Evolutionary conservation across 2,888 invertebrate genomes (phyloP).

Genomic region (Caenorhabditis macrosperma): DNA sequence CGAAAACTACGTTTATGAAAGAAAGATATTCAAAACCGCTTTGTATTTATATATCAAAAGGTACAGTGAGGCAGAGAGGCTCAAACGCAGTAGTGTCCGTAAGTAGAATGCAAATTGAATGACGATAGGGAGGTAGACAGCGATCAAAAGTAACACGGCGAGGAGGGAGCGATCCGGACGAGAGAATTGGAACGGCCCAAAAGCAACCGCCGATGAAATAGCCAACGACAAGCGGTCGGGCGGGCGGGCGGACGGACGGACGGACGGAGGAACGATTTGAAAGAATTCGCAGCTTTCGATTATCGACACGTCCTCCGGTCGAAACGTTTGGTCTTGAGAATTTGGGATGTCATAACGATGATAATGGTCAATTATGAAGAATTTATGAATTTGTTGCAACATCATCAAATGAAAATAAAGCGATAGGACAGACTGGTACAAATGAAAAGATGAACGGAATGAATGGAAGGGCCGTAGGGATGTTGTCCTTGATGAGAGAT

Average conservation of each 20-base stretch:
- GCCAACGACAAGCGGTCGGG: not conserved
- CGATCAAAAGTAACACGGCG: conserved; percentile 23
- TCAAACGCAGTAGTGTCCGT: not conserved
- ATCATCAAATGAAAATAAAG: not conserved
- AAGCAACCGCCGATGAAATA: conserved; percentile 24
- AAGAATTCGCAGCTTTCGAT: conserved; percentile 36
- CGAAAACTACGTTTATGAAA: no score
- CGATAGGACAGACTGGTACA: not conserved
- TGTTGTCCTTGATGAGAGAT: conserved; percentile 31
- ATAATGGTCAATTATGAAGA: no score
- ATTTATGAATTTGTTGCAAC: no score
- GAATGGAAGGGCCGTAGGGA: not conserved
- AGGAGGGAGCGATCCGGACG: not conserved
- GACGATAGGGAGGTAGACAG: not conserved
- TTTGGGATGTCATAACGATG: no score
- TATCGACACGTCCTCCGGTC: not conserved
- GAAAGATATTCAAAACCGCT: no score
- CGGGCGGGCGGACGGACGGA: no score
- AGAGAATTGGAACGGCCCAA: conserved; percentile 39
- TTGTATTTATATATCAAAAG: no score
- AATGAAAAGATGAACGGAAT: not conserved
- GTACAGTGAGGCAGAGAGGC: no score
- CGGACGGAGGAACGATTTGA: not conserved
- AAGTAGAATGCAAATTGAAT: conserved; percentile 8
- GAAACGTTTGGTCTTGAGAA: no score